Evolutionary conservation across 2,113 vertebrate species (phyloP).

Genomic region (Holacanthus passer): DNA sequence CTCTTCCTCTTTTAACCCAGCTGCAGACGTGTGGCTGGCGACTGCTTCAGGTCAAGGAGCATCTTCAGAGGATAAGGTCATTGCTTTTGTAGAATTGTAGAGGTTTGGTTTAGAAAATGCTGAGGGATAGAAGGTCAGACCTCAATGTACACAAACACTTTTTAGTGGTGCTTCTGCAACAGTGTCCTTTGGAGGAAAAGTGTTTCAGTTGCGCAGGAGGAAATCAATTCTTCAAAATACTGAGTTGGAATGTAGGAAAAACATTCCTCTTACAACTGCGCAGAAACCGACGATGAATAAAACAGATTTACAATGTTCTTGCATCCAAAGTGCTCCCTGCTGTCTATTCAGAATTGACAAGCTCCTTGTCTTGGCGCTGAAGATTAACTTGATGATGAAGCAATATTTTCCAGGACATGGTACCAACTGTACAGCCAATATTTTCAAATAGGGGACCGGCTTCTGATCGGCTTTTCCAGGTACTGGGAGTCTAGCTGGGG

Average conservation of each 20-base stretch:
- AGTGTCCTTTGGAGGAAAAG: background rate
- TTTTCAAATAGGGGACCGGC: conserved; percentile 59
- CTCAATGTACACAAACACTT: background rate
- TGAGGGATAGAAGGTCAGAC: background rate
- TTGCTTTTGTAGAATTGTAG: background rate
- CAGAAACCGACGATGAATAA: conserved; percentile 53
- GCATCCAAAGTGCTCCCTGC: conserved; percentile 56
- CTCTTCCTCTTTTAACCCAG: conserved; percentile 47
- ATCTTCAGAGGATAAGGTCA: conserved; percentile 27
- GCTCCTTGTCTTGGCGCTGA: conserved; percentile 56
- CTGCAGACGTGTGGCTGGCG: conserved; percentile 54
- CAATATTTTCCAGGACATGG: conserved; percentile 75
- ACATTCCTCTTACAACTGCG: conserved; percentile 52
- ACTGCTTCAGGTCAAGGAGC: conserved; percentile 44
- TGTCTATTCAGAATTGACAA: conserved; percentile 61
- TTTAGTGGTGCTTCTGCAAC: background rate
- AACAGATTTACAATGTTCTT: conserved; percentile 64
- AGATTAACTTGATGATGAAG: conserved; percentile 62
- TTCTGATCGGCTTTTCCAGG: conserved; percentile 79
- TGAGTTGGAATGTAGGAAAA: conserved; percentile 53
- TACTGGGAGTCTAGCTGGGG: conserved; percentile 71
- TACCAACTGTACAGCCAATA: conserved; percentile 62
- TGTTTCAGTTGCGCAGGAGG: conserved; percentile 2
- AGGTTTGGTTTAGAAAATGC: background rate
- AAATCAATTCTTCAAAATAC: conserved; percentile 17